Conservation (phyloP, 2,797 vertebrate genomes). For the Simalia tracyae region DNA sequence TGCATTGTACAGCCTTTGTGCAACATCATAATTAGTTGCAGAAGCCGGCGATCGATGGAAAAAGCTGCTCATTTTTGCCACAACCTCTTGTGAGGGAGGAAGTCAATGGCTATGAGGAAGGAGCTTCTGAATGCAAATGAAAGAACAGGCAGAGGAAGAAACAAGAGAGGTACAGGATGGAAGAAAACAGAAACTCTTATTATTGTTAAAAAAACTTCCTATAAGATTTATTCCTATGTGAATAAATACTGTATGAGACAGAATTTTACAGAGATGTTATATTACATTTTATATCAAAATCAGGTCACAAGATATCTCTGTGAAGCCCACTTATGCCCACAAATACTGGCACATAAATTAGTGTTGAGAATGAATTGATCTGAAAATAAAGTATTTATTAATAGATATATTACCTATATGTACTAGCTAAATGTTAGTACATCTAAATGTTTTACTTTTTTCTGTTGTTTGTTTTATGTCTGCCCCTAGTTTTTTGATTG, state of each 20-base stretch:
- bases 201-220: not conserved
- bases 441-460: not conserved
- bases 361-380: not conserved
- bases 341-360: not conserved
- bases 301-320: not conserved
- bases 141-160: not conserved
- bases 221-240: not conserved
- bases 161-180: not conserved
- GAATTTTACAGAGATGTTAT: not conserved
- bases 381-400: not conserved
- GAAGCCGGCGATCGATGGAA: not conserved
- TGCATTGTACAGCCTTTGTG: not conserved
- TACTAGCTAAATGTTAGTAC: not conserved
- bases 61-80: not conserved
- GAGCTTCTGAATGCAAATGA: not conserved
- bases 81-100: not conserved
- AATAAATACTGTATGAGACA: not conserved
- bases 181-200: not conserved
- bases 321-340: not conserved
- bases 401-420: not conserved
- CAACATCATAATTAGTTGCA: not conserved
- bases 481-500: not conserved
- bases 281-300: not conserved
- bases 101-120: not conserved
- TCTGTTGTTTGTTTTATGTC: not conserved